Conservation (phyloP, 2,113 vertebrate genomes). For the Ophthalmotilapia sp. region DNA sequence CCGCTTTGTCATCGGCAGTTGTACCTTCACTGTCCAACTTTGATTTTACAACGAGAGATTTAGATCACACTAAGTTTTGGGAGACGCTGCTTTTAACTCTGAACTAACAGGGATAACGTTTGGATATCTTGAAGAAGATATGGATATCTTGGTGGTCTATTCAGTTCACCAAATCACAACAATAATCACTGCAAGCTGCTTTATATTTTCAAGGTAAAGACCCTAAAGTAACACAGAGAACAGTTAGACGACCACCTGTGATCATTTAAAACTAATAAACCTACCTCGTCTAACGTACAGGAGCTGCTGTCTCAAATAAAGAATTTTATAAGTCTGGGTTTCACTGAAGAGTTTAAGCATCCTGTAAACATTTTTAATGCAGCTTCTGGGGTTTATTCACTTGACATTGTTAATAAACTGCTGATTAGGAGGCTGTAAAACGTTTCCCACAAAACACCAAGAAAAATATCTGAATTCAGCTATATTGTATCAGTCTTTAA, state of each 20-base stretch:
- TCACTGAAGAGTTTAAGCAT: background rate
- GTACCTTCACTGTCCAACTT: background rate
- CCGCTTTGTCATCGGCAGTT: background rate
- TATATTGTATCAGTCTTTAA: background rate
- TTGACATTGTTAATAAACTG: background rate
- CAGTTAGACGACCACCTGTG: background rate
- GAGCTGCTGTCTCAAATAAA: conserved; percentile 4
- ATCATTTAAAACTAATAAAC: background rate
- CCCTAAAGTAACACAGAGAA: background rate
- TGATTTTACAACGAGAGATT: background rate
- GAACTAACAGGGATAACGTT: background rate
- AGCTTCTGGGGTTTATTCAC: background rate
- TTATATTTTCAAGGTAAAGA: background rate
- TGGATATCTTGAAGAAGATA: background rate
- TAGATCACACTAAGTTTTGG: background rate
- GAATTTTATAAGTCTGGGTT: background rate
- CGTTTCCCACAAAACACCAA: background rate
- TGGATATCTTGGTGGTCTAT: background rate
- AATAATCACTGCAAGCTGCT: background rate
- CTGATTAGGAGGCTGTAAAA: background rate
- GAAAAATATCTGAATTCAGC: background rate
- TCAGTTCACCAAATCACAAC: background rate
- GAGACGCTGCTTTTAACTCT: background rate
- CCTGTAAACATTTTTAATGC: background rate
- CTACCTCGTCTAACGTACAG: background rate